Percentiles rank a stretch among this genome's conserved stretches.
Evolutionary conservation across 2,797 vertebrate genomes (phyloP).

Genomic region (Smutsia temminckii): DNA sequence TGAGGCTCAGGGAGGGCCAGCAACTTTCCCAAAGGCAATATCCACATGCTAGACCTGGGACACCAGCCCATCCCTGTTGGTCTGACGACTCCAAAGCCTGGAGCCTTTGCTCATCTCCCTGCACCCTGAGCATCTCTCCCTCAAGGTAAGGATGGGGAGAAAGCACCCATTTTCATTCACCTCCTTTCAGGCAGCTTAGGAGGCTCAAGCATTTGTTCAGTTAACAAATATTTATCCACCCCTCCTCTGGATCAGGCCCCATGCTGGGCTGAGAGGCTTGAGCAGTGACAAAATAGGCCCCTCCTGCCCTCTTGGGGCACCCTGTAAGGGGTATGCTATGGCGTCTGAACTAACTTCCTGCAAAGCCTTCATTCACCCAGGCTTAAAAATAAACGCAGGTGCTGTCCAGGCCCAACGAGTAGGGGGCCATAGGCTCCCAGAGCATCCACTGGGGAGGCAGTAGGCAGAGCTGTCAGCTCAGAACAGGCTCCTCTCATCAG

Average conservation of each 20-base stretch:
- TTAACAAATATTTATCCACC: too few relatives aligned
- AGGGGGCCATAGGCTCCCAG: not conserved
- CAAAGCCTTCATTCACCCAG: not conserved
- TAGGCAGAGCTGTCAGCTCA: constrained; percentile 54
- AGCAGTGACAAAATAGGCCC: not conserved
- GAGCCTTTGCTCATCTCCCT: not conserved
- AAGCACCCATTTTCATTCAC: accelerated
- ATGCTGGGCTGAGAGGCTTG: not conserved
- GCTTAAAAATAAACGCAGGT: not conserved
- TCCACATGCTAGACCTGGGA: not conserved
- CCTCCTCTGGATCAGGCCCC: not conserved
- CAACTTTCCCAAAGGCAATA: not conserved
- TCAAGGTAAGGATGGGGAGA: not conserved
- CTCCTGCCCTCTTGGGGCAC: not conserved
- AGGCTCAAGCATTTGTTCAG: accelerated
- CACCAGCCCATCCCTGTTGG: not conserved
- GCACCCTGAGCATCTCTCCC: not conserved
- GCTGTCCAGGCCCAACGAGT: not conserved
- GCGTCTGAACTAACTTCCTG: not conserved
- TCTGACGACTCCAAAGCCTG: not conserved
- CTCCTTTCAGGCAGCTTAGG: not conserved
- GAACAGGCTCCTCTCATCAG: constrained; percentile 52
- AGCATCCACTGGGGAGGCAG: not conserved
- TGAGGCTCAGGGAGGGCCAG: not conserved
- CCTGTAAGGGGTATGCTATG: not conserved